A percentile compares a stretch with the other conserved stretches of the same genome.
Evolutionary conservation across 2,797 vertebrate genomes (phyloP).

Genomic region (Pelobates cultripes): DNA sequence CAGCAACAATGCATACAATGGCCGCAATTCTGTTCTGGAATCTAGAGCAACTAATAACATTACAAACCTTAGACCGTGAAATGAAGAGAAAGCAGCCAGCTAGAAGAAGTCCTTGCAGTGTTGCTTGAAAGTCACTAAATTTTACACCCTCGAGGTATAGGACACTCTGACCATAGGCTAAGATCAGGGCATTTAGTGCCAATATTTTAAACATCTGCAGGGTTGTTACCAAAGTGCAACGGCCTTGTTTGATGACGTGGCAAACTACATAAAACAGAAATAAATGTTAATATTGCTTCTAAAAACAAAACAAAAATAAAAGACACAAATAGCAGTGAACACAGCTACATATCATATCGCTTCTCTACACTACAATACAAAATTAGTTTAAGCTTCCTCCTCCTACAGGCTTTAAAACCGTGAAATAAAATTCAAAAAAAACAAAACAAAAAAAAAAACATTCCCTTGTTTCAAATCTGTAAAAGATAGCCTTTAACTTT

Average conservation of each 20-base stretch:
- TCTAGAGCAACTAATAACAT: neutral
- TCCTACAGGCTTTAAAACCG: too few relatives aligned
- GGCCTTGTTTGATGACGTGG: constrained; percentile 97
- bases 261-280: constrained; percentile 78
- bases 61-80: constrained; percentile 90
- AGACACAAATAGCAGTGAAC: too few relatives aligned
- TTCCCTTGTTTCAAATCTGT: too few relatives aligned
- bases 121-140: constrained; percentile 97
- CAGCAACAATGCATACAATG: too few relatives aligned
- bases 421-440: too few relatives aligned
- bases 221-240: constrained; percentile 94
- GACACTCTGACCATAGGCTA: constrained; percentile 97
- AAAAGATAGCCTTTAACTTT: too few relatives aligned
- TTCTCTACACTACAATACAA: too few relatives aligned
- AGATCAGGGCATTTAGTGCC: constrained; percentile 91
- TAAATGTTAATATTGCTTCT: neutral
- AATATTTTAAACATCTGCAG: constrained; percentile 99
- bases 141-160: constrained; percentile 97
- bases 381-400: too few relatives aligned
- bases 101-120: constrained; percentile 91
- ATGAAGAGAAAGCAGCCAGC: constrained; percentile 98
- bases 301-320: too few relatives aligned
- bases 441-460: too few relatives aligned
- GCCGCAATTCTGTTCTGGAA: neutral
- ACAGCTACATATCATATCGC: too few relatives aligned